phyloP scores from a whole-genome alignment of 2,113 vertebrate species.

The Nibea coibor region DNA sequence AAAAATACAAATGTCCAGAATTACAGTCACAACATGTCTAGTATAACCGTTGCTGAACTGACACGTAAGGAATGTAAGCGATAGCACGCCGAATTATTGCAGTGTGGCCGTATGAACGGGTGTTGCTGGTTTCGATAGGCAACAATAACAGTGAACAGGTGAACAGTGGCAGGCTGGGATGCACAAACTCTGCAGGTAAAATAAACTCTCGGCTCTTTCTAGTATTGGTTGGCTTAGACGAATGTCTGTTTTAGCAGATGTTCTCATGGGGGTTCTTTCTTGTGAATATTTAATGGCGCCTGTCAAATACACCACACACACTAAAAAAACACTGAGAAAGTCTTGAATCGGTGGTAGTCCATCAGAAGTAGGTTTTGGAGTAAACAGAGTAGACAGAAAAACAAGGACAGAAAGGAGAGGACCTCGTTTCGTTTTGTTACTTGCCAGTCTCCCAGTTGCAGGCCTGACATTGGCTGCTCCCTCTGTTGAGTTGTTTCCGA shows the following conservation, averaged over 20 bases:
- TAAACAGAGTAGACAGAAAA: background rate
- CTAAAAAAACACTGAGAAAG: background rate
- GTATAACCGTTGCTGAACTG: too few species aligned
- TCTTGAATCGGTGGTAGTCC: background rate
- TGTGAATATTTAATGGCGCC: background rate
- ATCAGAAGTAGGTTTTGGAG: background rate
- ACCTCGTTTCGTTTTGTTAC: background rate
- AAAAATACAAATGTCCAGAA: too few species aligned
- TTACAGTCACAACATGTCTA: too few species aligned
- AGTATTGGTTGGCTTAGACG: background rate
- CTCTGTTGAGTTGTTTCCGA: background rate
- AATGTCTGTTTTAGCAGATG: too few species aligned
- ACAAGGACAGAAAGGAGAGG: background rate
- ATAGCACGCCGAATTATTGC: too few species aligned
- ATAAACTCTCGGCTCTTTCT: background rate
- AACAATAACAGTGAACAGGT: too few species aligned
- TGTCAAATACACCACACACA: background rate
- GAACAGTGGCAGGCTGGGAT: too few species aligned
- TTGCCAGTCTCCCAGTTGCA: background rate
- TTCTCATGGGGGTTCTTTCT: background rate
- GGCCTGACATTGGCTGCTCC: slow-evolving; percentile 2
- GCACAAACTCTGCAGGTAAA: background rate
- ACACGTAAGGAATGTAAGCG: too few species aligned
- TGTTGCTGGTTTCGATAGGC: too few species aligned
- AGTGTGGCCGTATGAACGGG: too few species aligned